phyloP scores from a whole-genome alignment of 2,888 invertebrate genomes.

The Patella pellucida region DNA sequence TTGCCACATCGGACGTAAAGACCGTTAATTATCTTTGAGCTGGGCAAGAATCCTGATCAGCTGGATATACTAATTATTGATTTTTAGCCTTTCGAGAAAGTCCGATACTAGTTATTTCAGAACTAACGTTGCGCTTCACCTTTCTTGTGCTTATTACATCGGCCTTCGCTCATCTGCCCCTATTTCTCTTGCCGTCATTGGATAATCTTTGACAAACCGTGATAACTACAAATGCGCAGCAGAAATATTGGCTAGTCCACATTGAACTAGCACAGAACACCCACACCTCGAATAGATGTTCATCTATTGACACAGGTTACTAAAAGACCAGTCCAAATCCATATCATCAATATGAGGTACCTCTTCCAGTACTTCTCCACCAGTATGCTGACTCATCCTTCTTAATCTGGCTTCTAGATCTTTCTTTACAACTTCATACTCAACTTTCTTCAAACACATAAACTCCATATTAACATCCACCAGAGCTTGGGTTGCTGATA shows the following conservation, averaged over 20 bases:
- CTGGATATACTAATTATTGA: too few relatives aligned
- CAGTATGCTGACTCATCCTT: background rate
- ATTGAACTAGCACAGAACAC: background rate
- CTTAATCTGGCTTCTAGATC: background rate
- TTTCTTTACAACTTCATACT: background rate
- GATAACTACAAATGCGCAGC: too few relatives aligned
- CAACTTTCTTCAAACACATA: background rate
- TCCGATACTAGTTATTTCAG: too few relatives aligned
- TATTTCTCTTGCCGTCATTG: too few relatives aligned
- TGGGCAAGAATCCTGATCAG: too few relatives aligned
- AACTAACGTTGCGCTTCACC: too few relatives aligned
- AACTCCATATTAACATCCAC: conserved; percentile 1
- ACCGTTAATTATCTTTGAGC: too few relatives aligned
- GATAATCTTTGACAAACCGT: too few relatives aligned
- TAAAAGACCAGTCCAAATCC: background rate
- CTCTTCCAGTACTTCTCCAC: background rate
- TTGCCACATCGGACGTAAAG: too few relatives aligned
- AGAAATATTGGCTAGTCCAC: background rate
- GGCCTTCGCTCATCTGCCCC: too few relatives aligned
- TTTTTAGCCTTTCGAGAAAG: too few relatives aligned
- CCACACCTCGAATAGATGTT: background rate
- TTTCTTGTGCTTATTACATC: too few relatives aligned
- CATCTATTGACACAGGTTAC: background rate
- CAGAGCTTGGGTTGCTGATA: background rate
- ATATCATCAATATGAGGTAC: background rate